Percentiles rank a stretch among this genome's conserved stretches.
phyloP scores from a whole-genome alignment of 2,888 invertebrate species.

The Drosophila leonis region DNA sequence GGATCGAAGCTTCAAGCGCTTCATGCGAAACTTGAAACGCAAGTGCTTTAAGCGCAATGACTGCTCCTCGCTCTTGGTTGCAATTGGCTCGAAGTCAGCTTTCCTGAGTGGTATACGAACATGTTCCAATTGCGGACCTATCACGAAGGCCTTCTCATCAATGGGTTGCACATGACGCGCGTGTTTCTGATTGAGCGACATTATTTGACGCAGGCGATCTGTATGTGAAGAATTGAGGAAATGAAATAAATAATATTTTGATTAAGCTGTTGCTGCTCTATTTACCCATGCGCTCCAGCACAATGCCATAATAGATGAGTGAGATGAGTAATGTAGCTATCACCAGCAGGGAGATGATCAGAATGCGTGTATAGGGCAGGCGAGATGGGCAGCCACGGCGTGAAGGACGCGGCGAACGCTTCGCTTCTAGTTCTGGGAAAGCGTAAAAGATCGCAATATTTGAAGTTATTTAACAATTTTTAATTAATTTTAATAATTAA shows the following conservation, averaged over 20 bases:
- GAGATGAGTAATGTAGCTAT: constrained; percentile 69
- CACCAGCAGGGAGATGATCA: constrained; percentile 66
- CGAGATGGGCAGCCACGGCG: constrained; percentile 58
- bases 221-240: not conserved
- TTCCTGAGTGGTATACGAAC: constrained; percentile 36
- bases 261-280: not conserved
- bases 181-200: constrained; percentile 58
- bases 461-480: not conserved
- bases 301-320: constrained; percentile 78
- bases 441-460: not conserved
- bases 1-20: constrained; percentile 32
- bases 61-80: constrained; percentile 40
- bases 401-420: constrained; percentile 38
- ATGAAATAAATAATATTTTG: not conserved
- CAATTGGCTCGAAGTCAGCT: constrained; percentile 7
- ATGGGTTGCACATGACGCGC: constrained; percentile 41
- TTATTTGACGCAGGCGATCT: constrained; percentile 73
- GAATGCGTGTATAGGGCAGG: constrained; percentile 52
- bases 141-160: constrained; percentile 40
- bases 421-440: constrained; percentile 66
- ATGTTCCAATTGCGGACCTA: constrained; percentile 47
- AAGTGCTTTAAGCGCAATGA: constrained; percentile 56
- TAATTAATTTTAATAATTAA: too few species aligned
- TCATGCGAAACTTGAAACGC: constrained; percentile 53
- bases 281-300: constrained; percentile 76